These are phyloP conservation scores for Cercopithecus mona DNA, from an alignment of 2,113 vertebrate genomes.

Conservation along the genomic window DNA sequence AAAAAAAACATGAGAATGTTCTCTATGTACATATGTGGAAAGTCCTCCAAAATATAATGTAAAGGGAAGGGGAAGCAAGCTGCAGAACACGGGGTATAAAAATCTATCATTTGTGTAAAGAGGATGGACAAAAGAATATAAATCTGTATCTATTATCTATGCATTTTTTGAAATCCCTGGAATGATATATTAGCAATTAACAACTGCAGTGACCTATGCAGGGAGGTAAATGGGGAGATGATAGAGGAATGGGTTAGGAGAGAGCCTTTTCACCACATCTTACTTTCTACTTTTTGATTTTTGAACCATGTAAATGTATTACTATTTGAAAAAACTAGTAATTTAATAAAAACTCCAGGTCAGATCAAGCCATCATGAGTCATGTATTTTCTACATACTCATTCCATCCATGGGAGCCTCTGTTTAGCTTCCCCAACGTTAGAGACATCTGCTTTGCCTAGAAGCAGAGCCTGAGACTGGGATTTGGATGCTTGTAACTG, in stretches of 20 bases:
- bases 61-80: not conserved
- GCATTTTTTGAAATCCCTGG: not conserved
- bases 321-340: not conserved
- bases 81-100: not conserved
- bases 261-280: not conserved
- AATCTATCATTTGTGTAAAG: conserved; percentile 7
- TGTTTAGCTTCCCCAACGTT: not conserved
- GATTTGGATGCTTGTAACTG: not conserved
- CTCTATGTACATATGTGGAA: not conserved
- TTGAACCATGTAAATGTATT: conserved; percentile 1
- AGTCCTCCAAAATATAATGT: not conserved
- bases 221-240: not conserved
- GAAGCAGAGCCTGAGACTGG: not conserved
- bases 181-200: conserved; percentile 6
- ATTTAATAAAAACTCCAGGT: not conserved
- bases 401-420: not conserved
- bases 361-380: not conserved
- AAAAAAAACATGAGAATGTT: not conserved
- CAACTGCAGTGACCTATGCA: not conserved
- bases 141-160: not conserved
- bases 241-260: not conserved
- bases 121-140: not conserved
- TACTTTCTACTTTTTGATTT: conserved; percentile 1
- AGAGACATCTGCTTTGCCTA: not conserved
- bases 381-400: not conserved